Base-by-base conservation (phyloP, 92 coral and sea anemone species). In the Parazoanthus atlanticus region DNA sequence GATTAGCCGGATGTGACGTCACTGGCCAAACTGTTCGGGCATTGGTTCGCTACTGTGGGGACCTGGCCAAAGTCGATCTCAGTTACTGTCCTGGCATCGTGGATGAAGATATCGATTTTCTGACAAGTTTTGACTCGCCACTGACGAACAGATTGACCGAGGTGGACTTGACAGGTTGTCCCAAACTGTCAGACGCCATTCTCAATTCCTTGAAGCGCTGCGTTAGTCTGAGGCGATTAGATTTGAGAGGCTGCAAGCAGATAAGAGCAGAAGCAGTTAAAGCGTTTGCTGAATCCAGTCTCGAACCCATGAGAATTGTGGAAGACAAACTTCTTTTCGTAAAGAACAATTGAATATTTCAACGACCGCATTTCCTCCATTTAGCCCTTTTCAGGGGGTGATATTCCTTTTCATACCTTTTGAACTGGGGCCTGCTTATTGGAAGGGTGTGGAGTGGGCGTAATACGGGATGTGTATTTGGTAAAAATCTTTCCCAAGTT, bases 1-100 rank as follows among this genome's bases (percentile, higher is more conserved):
- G 94, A 49, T 94, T 97, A 26, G 91, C 98, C 82, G 99, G 99
- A 76, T 94, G 96, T 93, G 99, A 97, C 93, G 91, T 97, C 83
- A 95, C 98, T 17, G 98, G 98, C 3, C 81, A 89, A 54, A 91
- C 98, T 17, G 93, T 97, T 36, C 98, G 95, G 56, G 61, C 90
- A 77, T 85, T 97, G 85, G 93, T 91, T 81, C 98, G 96, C 85
- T 80, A 91, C 54, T 94, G 98, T 77, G 91, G 92, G 9, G 88
- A 94, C 38, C 82, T 97, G 76, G 82, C 94, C 7, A 94, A 93
- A 76, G 88, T 97, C 13, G 99, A 97, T 85, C 82, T 97, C 56
- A 97, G 99, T 85, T 94, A 94, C 89, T 96, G 98, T 85, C 93
- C 96, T 7, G 93, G 93, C 61, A 91, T 97, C 25, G 91, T 90